Base-by-base conservation (phyloP, 2,888 invertebrate species). In the Drosophila phalerata region DNA sequence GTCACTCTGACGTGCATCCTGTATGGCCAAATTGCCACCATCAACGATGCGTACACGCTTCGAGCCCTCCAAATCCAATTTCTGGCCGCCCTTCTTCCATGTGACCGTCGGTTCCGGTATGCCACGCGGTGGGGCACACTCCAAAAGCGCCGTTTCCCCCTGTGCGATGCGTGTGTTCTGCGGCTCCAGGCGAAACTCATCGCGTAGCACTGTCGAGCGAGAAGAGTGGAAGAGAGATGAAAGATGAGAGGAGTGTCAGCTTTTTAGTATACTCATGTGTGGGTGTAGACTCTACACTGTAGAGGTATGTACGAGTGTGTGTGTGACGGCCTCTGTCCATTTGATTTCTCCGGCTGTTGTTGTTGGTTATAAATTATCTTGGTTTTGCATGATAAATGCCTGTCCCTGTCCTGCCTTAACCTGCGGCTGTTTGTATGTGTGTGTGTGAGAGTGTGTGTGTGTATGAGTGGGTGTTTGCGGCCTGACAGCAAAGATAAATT, bases 71-170 rank as follows among this genome's bases (percentile, higher is more conserved):
- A 96, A 94, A 85, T 96, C 95, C 70, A 97, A 91, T 72, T 95
- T 94, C 91, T 96, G 95, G 5, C 96, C 96, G 91, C 97, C 97
- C 92, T 97, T 98, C 90, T 96, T 95, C 98, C 98, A 98, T 80
- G 94, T 94, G 11, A 98, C 96, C 38, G 94, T 94, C 3, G 98
- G 98, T 91, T 97, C 97, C 4, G 98, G 98, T 71, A 97, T 96
- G 2, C 98, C 98, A 85, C 95, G 94, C 0, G 98, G 98, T 10
- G 98, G 96, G 9, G 95, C 95, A 92, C 98, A 98, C 93, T 97
- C 97, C 90, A 98, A 91, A 66, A 96, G 94, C 5, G 96, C 96
- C 66, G 96, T 96, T 87, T 97, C 97, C 10, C 97, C 98, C 82
- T 97, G 96, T 0, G 97, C 97, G 10, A 96, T 96, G 88, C 97